These are phyloP conservation scores for Tetrapedia diversipes DNA, from an alignment of 2,888 invertebrate genomes.

Conservation along the genomic window DNA sequence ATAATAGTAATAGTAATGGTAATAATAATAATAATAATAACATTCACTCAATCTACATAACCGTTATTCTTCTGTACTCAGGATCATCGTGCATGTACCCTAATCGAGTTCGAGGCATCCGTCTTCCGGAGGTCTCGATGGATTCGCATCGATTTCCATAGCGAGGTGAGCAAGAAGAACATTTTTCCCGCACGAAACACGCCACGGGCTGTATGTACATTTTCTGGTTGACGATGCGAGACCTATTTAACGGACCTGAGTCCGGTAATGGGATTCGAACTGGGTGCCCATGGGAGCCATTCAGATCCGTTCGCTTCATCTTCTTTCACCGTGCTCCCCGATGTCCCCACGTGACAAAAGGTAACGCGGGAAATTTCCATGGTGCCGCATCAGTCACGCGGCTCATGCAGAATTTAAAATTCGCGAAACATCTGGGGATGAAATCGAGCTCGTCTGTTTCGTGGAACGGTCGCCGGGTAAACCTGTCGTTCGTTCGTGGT, in stretches of 20 bases:
- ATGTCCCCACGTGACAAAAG: constrained; percentile 29
- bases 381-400: constrained; percentile 27
- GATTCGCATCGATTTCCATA: constrained; percentile 78
- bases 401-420: constrained; percentile 24
- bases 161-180: constrained; percentile 75
- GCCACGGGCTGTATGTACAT: constrained; percentile 76
- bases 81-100: background rate
- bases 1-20: too few species aligned
- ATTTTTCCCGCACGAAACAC: constrained; percentile 64
- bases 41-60: too few species aligned
- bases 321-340: constrained; percentile 69
- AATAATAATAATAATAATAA: too few species aligned
- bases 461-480: background rate
- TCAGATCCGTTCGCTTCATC: constrained; percentile 75
- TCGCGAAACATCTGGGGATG: background rate
- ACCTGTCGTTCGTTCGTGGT: too few species aligned
- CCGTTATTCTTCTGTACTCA: too few species aligned
- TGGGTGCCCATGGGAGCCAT: constrained; percentile 81
- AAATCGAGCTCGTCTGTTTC: background rate
- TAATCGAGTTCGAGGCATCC: background rate
- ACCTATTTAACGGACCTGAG: constrained; percentile 83
- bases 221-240: constrained; percentile 83
- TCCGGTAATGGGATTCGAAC: constrained; percentile 83
- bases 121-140: constrained; percentile 52
- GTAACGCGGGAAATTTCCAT: constrained; percentile 43